These are phyloP conservation scores for Pangasius mekongensis DNA, from an alignment of 2,797 vertebrate species.

Conservation along the genomic window DNA sequence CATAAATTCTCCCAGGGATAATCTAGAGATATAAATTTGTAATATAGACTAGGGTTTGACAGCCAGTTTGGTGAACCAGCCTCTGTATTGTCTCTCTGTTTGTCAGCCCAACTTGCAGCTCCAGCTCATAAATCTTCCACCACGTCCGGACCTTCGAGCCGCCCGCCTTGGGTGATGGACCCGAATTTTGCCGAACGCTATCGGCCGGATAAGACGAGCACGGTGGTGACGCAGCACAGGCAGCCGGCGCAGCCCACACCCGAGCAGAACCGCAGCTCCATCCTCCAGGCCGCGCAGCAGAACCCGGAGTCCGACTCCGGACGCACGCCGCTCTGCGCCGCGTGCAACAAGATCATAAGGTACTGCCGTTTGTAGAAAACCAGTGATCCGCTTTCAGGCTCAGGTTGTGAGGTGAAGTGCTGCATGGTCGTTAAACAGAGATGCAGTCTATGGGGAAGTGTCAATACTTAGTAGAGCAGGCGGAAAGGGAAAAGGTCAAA, in stretches of 20 bases:
- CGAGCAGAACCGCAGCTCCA: conserved; percentile 94
- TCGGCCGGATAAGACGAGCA: conserved; percentile 92
- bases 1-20: not conserved
- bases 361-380: conserved; percentile 61
- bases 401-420: not conserved
- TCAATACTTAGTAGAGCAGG: conserved; percentile 29
- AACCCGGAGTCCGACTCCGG: conserved; percentile 71
- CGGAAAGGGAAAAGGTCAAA: conserved; percentile 41
- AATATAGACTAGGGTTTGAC: not conserved
- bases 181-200: conserved; percentile 90
- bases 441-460: conserved; percentile 18
- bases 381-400: not conserved
- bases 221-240: conserved; percentile 91
- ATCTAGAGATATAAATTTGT: not conserved
- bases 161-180: conserved; percentile 95
- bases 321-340: conserved; percentile 89
- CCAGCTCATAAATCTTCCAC: conserved; percentile 25
- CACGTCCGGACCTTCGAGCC: conserved; percentile 73
- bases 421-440: conserved; percentile 7
- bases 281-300: conserved; percentile 91
- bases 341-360: conserved; percentile 98
- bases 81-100: not conserved
- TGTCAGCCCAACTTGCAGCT: not conserved
- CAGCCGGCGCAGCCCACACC: conserved; percentile 90
- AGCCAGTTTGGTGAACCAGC: not conserved